Conservation (phyloP, 2,113 vertebrate genomes). For the Excalfactoria chinensis region DNA sequence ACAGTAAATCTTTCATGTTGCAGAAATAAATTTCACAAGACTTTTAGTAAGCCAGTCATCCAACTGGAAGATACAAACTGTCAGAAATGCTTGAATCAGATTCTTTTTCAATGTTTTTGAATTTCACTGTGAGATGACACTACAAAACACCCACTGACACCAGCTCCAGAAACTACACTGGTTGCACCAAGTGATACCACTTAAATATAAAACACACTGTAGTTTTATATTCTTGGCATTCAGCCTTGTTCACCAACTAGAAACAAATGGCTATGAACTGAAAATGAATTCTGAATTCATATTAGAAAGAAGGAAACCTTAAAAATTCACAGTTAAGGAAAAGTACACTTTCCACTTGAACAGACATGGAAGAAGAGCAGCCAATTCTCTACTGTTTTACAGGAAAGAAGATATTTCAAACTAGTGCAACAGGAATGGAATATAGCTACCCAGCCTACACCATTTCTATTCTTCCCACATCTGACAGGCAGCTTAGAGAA, state of each 20-base stretch:
- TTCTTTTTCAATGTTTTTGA: neutral
- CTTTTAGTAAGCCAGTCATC: slow-evolving; percentile 10
- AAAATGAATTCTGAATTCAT: slow-evolving; percentile 13
- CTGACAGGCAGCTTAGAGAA: neutral
- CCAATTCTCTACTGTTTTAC: neutral
- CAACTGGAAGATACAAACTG: neutral
- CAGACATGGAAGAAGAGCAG: neutral
- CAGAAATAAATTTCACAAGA: slow-evolving; percentile 29
- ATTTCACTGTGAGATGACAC: neutral
- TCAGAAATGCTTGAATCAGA: neutral
- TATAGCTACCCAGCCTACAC: neutral
- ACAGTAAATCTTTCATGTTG: neutral
- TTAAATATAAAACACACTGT: neutral
- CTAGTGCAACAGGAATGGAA: neutral
- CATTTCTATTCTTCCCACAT: neutral
- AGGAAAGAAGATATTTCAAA: neutral
- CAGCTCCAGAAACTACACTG: neutral
- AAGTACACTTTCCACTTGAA: neutral
- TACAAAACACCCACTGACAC: neutral
- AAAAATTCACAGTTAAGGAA: neutral
- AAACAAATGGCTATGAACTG: neutral
- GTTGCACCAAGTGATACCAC: neutral
- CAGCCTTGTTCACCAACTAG: neutral
- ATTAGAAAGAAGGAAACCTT: neutral
- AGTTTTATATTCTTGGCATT: neutral